Conservation (phyloP, 2,888 invertebrate species). For the Merodon equestris region DNA sequence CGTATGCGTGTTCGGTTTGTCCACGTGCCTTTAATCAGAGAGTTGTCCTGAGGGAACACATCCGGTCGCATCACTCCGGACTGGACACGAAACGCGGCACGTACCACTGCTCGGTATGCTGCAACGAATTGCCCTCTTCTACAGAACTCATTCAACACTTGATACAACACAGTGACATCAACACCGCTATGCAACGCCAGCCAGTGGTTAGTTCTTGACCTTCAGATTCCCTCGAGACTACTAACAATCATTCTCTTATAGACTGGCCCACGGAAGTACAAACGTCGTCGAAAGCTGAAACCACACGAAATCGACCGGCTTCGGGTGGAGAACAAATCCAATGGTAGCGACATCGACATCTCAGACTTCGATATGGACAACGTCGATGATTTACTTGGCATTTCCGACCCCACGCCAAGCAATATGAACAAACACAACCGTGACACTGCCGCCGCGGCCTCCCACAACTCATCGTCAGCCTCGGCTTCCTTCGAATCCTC, state of each 20-base stretch:
- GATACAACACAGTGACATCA: constrained; percentile 91
- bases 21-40: constrained; percentile 93
- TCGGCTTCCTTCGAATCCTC: constrained; percentile 56
- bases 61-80: constrained; percentile 91
- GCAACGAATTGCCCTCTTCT: constrained; percentile 84
- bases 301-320: constrained; percentile 81
- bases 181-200: constrained; percentile 89
- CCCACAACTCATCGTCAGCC: constrained; percentile 68
- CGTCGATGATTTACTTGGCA: constrained; percentile 77
- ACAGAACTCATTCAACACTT: constrained; percentile 89
- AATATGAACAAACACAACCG: constrained; percentile 49
- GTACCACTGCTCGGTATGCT: constrained; percentile 88
- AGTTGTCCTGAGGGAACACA: constrained; percentile 90
- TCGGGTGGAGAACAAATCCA: constrained; percentile 73
- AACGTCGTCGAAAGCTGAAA: constrained; percentile 87
- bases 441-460: constrained; percentile 55
- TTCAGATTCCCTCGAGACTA: no score
- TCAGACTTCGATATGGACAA: constrained; percentile 78
- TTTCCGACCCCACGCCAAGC: constrained; percentile 51
- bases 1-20: constrained; percentile 92
- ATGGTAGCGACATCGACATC: constrained; percentile 75
- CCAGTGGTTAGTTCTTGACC: constrained; percentile 81
- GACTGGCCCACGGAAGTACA: constrained; percentile 89
- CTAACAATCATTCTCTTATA: constrained; percentile 73
- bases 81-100: constrained; percentile 85